These are phyloP conservation scores for Ormyrus thymus DNA, from an alignment of 2,888 invertebrate genomes.

Conservation along the genomic window DNA sequence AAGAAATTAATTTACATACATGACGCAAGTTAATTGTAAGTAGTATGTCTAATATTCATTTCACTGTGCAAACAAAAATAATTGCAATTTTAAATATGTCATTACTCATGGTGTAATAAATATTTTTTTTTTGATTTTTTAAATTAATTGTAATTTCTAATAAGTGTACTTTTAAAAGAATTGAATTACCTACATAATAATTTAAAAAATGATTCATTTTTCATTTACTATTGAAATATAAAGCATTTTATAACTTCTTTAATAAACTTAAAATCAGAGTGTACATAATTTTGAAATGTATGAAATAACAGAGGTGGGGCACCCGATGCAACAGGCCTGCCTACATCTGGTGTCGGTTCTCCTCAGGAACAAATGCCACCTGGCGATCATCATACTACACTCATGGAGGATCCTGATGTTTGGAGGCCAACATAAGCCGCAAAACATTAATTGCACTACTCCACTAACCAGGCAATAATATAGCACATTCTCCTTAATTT, in stretches of 20 bases:
- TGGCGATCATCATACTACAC: slow-evolving; percentile 85
- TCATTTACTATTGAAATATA: slow-evolving; percentile 19
- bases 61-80: too few species aligned
- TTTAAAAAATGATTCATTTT: not conserved
- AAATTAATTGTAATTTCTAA: slow-evolving; percentile 20
- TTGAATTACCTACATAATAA: too few species aligned
- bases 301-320: slow-evolving; percentile 83
- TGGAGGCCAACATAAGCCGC: slow-evolving; percentile 92
- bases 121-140: not conserved
- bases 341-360: slow-evolving; percentile 79
- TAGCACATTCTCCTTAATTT: slow-evolving; percentile 51
- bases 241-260: not conserved
- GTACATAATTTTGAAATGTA: slow-evolving; percentile 46
- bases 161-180: too few species aligned
- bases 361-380: slow-evolving; percentile 79
- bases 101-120: too few species aligned
- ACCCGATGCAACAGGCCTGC: slow-evolving; percentile 81
- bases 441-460: slow-evolving; percentile 69
- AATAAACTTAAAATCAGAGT: slow-evolving; percentile 6
- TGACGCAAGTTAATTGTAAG: too few species aligned
- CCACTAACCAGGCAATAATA: slow-evolving; percentile 74
- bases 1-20: too few species aligned
- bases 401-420: slow-evolving; percentile 95
- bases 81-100: too few species aligned
- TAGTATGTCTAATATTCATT: too few species aligned